These are phyloP conservation scores for Pitta sordida DNA, from an alignment of 2,113 vertebrate genomes.

Conservation along the genomic window DNA sequence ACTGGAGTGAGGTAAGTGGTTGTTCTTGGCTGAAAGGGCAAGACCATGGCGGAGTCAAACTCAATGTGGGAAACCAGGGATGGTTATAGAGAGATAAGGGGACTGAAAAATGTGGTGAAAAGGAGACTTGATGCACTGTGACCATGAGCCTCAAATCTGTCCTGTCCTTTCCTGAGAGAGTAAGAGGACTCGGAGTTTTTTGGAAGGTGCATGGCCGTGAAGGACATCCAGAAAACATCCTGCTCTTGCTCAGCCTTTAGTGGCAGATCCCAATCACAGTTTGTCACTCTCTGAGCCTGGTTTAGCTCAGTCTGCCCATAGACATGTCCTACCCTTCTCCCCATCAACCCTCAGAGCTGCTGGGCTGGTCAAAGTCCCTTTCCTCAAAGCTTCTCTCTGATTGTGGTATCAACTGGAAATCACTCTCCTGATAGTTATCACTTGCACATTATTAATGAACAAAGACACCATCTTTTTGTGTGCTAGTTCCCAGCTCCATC, in stretches of 20 bases:
- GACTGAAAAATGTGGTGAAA: neutral
- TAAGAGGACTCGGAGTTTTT: neutral
- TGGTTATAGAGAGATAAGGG: neutral
- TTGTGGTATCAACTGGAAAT: neutral
- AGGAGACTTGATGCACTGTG: neutral
- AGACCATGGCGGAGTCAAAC: neutral
- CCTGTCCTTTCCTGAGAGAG: neutral
- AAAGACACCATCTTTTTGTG: neutral
- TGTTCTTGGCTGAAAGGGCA: neutral
- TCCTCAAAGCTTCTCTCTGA: neutral
- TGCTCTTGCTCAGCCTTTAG: neutral
- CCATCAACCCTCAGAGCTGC: rapidly evolving
- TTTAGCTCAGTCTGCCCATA: neutral
- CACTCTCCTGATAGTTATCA: neutral
- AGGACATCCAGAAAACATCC: neutral
- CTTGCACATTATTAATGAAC: neutral
- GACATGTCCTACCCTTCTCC: neutral
- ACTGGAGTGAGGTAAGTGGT: neutral
- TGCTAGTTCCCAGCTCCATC: neutral
- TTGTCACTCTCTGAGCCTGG: neutral
- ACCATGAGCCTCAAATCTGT: neutral
- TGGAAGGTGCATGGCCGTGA: neutral
- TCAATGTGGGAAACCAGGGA: neutral
- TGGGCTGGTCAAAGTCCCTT: neutral
- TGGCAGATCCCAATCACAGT: neutral